These are phyloP conservation scores for Melanotaenia parkinsoni DNA, from an alignment of 2,797 vertebrate species.

Conservation along the genomic window DNA sequence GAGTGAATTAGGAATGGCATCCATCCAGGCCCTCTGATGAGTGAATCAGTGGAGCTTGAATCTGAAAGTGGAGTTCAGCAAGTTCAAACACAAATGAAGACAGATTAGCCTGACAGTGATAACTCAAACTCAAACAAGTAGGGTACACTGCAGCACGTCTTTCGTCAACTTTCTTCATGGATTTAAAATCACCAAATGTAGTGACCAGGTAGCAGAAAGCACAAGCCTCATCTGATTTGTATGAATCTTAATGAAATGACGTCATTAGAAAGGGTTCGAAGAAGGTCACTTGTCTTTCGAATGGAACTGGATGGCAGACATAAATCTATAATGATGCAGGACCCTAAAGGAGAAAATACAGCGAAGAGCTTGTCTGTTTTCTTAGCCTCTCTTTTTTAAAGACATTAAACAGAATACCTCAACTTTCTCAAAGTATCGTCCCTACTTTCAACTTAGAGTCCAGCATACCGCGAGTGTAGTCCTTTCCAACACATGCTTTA, in stretches of 20 bases:
- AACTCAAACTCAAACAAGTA: slow-evolving; percentile 56
- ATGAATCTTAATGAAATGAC: slow-evolving; percentile 35
- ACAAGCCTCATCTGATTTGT: slow-evolving; percentile 24
- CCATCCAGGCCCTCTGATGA: slow-evolving; percentile 65
- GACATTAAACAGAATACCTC: slow-evolving; percentile 50
- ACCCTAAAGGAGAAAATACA: slow-evolving; percentile 23
- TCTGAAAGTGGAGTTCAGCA: slow-evolving; percentile 70
- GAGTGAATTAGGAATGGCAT: slow-evolving; percentile 74
- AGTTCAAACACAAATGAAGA: slow-evolving; percentile 80
- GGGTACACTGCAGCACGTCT: slow-evolving; percentile 44
- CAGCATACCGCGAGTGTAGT: slow-evolving; percentile 39
- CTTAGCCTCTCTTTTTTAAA: slow-evolving; percentile 9
- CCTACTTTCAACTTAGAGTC: slow-evolving; percentile 51
- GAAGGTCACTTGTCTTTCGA: slow-evolving; percentile 20
- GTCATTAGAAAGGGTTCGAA: slow-evolving; percentile 44
- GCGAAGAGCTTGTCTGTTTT: slow-evolving; percentile 5
- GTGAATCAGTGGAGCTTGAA: slow-evolving; percentile 67
- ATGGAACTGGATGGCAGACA: slow-evolving; percentile 22
- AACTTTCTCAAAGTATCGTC: slow-evolving; percentile 28
- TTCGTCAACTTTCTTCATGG: slow-evolving; percentile 45
- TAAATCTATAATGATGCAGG: not conserved
- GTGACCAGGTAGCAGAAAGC: slow-evolving; percentile 32
- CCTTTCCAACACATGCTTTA: slow-evolving; percentile 61
- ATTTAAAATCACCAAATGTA: slow-evolving; percentile 47
- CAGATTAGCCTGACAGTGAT: slow-evolving; percentile 60